Conservation (phyloP, 2,113 vertebrate species). For the Cyprinodon variegatus region DNA sequence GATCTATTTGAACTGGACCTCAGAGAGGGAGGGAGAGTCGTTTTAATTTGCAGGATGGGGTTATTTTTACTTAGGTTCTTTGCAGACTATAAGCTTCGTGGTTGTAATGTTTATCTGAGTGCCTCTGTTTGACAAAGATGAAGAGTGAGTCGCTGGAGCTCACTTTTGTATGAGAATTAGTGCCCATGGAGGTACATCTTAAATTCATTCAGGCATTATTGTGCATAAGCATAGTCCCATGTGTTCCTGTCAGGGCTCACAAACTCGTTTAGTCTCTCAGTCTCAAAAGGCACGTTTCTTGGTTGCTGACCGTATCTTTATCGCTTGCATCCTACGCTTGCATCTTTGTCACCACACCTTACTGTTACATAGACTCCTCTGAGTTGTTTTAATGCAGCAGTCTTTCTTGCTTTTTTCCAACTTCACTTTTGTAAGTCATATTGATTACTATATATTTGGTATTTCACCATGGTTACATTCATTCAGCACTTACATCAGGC, state of each 20-base stretch:
- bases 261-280: slow-evolving; percentile 37
- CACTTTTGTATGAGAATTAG: slow-evolving; percentile 3
- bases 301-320: slow-evolving; percentile 36
- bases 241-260: slow-evolving; percentile 37
- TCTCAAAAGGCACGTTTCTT: slow-evolving; percentile 41
- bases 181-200: background rate
- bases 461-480: background rate
- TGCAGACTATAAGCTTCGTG: slow-evolving; percentile 9
- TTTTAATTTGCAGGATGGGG: slow-evolving; percentile 35
- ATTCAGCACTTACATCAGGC: background rate
- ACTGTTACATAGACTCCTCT: slow-evolving; percentile 37
- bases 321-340: slow-evolving; percentile 22
- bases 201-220: slow-evolving; percentile 16
- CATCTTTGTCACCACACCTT: slow-evolving; percentile 61
- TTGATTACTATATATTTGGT: background rate
- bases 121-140: slow-evolving; percentile 15
- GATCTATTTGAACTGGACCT: slow-evolving; percentile 38
- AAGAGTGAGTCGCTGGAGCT: background rate
- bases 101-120: slow-evolving; percentile 3
- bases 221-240: slow-evolving; percentile 8
- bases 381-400: slow-evolving; percentile 35
- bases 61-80: slow-evolving; percentile 55
- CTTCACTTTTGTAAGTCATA: background rate
- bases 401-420: background rate
- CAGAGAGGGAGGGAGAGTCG: slow-evolving; percentile 16